Evolutionary conservation across 1,140 invertebrate species (phyloP), one percentile per base, ranked within the genome.

Genomic region (Tetragnatha versicolor): DNA sequence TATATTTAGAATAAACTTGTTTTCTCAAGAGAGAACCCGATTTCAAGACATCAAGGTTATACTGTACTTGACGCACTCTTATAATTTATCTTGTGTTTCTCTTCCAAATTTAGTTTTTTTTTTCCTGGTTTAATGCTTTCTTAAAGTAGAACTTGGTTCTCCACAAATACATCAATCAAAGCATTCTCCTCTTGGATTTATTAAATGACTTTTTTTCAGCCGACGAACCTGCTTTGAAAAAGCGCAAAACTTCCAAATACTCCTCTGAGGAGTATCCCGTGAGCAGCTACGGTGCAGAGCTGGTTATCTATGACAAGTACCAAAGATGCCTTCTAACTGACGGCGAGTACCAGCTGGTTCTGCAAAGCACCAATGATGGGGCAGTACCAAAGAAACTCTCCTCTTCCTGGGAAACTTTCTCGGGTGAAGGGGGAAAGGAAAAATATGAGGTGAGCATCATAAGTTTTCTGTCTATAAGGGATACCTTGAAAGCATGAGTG

Each of bases 281-380:
- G 7, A 90, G 92, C 84, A 85, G 92, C 3, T 94, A 92, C 84
- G 92, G 92, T 35, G 93, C 93, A 53, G 94, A 97, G 85, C 86
- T 98, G 20, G 92, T 94, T 51, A 90, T 98, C 22, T 96, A 94
- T 84, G 95, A 98, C 84, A 94, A 95, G 85, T 91, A 95, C 81
- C 94, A 92, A 84, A 89, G 92, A 7, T 96, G 94, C 84, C 87
- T 93, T 31, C 87, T 98, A 5, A 92, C 90, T 0, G 93, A 95
- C 83, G 95, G 94, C 1, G 93, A 96, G 84, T 97, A 98, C 86
- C 93, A 96, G 84, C 86, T 96, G 49, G 91, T 92, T 60, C 84
- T 97, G 12, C 91, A 93, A 82, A 92, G 94, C 83, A 47, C 60
- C 81, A 45, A 68, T 2, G 75, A 79, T 31, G 68, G 42, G 45